Evolutionary conservation across 2,113 vertebrate species (phyloP).

Genomic region (Rhinopomastus cyanomelas): DNA sequence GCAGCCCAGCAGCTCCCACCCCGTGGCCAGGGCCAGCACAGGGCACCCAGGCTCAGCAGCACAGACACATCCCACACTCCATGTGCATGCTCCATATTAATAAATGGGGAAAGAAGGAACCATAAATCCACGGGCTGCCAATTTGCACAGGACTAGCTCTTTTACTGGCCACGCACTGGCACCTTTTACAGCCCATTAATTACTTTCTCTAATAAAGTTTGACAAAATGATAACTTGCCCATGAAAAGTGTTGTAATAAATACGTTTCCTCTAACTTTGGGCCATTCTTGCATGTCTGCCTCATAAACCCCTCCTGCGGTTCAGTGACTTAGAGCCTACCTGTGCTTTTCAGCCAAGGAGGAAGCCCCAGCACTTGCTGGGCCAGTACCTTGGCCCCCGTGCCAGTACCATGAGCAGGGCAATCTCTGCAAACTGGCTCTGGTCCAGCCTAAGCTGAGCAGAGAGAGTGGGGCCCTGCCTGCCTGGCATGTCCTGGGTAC

Average conservation of each 20-base stretch:
- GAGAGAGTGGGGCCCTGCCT: neutral
- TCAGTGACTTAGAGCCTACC: slow-evolving; percentile 69
- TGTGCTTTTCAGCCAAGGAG: slow-evolving; percentile 27
- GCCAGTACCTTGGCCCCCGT: neutral
- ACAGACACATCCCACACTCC: slow-evolving; percentile 59
- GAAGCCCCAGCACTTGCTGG: neutral
- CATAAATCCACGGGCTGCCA: slow-evolving; percentile 81
- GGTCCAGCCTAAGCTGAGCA: neutral
- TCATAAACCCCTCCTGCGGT: slow-evolving; percentile 78
- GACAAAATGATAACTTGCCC: slow-evolving; percentile 88
- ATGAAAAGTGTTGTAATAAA: slow-evolving; percentile 86
- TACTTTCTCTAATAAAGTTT: slow-evolving; percentile 88
- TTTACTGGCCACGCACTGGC: slow-evolving; percentile 82
- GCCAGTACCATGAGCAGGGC: rapidly evolving
- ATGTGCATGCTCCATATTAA: slow-evolving; percentile 72
- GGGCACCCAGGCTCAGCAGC: neutral
- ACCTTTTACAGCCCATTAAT: slow-evolving; percentile 89
- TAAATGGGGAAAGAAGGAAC: slow-evolving; percentile 76
- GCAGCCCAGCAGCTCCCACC: neutral
- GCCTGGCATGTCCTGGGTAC: neutral
- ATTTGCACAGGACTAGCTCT: slow-evolving; percentile 80
- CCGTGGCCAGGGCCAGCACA: rapidly evolving
- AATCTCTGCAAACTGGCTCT: neutral
- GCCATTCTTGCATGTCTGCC: slow-evolving; percentile 75
- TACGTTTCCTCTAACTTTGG: slow-evolving; percentile 82